phyloP scores from a whole-genome alignment of 1,140 invertebrate genomes.

The Lucilia sericata region DNA sequence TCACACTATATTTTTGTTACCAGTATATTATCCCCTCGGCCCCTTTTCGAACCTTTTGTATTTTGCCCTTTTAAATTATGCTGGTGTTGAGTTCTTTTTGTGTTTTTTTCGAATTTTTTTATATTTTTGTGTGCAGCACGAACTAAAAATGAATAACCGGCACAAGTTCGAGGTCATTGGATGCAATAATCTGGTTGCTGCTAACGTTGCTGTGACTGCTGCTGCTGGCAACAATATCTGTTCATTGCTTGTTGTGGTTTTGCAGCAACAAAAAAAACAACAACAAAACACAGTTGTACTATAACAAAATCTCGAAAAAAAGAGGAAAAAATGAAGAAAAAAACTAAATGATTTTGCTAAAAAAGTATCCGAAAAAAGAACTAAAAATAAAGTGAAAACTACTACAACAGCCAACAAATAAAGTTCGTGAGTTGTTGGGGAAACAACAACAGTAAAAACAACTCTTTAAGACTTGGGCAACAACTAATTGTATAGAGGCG shows the following conservation, averaged over 20 bases:
- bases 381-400: conserved; percentile 2
- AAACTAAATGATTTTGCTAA: neutral
- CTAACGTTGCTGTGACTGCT: neutral
- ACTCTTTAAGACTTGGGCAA: neutral
- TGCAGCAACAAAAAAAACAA: neutral
- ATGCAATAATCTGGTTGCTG: conserved; percentile 21
- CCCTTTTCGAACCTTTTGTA: too few species aligned
- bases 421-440: neutral
- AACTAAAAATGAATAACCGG: conserved; percentile 34
- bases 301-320: conserved; percentile 5
- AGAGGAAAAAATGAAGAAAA: neutral
- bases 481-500: conserved; percentile 6
- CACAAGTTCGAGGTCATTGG: conserved; percentile 38
- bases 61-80: too few species aligned
- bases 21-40: too few species aligned
- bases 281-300: neutral
- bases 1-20: neutral
- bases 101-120: neutral
- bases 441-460: neutral
- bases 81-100: neutral
- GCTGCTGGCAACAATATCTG: neutral
- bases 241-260: neutral
- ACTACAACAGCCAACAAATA: neutral
- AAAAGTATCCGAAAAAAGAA: neutral
- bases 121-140: conserved; percentile 12